phyloP scores from a whole-genome alignment of 2,888 invertebrate genomes.

The Argyra leucocephala region DNA sequence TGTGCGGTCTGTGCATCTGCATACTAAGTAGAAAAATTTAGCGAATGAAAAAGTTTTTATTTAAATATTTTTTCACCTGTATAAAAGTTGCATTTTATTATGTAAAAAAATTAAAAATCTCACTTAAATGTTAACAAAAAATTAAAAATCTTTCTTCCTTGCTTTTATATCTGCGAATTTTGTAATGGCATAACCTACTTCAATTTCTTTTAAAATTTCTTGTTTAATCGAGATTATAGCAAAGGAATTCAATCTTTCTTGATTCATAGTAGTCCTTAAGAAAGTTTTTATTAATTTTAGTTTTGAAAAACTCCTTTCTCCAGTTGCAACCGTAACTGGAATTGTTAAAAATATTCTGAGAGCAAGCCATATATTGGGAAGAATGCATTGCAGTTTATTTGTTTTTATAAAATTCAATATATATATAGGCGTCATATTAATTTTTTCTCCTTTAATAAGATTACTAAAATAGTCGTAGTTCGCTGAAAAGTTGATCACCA shows the following conservation, averaged over 20 bases:
- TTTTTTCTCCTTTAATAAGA: conserved; percentile 10
- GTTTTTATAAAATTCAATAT: conserved; percentile 7
- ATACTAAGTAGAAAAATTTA: conserved; percentile 8
- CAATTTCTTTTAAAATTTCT: conserved; percentile 9
- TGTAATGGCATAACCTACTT: conserved; percentile 6
- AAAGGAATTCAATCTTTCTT: conserved; percentile 10
- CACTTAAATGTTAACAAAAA: conserved; percentile 9
- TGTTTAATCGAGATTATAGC: conserved; percentile 8
- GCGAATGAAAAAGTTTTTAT: conserved; percentile 9
- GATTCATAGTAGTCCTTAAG: conserved; percentile 7
- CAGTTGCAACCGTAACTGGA: conserved; percentile 10
- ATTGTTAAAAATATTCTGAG: conserved; percentile 11
- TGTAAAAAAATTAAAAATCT: conserved; percentile 11
- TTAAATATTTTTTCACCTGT: conserved; percentile 8
- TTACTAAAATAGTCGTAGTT: conserved; percentile 10
- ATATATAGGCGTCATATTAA: conserved; percentile 10
- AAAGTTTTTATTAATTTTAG: conserved; percentile 9
- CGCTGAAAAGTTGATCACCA: conserved; percentile 10
- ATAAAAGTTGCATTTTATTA: conserved; percentile 10
- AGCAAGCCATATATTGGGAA: conserved; percentile 12
- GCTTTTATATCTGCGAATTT: conserved; percentile 8
- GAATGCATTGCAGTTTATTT: conserved; percentile 9
- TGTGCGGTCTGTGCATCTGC: too few species aligned
- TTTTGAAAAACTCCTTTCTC: conserved; percentile 10
- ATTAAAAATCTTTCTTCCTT: conserved; percentile 8